phyloP scores from a whole-genome alignment of 2,113 vertebrate species.

The Tupaia chinensis region DNA sequence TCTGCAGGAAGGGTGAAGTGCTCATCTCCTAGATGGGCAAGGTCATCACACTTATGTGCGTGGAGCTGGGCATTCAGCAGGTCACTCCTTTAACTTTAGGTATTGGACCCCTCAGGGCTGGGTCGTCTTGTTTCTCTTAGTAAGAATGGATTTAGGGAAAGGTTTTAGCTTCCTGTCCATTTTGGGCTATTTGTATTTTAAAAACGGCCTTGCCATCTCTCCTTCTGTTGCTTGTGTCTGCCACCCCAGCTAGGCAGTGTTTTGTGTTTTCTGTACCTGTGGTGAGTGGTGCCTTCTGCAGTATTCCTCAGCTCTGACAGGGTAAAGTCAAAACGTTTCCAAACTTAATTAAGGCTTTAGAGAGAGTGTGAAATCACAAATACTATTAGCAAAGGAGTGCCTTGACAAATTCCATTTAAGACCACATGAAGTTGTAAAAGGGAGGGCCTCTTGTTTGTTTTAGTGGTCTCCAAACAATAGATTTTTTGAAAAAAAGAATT shows the following conservation, averaged over 20 bases:
- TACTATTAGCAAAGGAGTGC: neutral
- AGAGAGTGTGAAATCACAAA: neutral
- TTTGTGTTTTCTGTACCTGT: neutral
- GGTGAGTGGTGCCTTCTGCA: constrained; percentile 26
- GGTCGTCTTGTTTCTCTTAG: neutral
- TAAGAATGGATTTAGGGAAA: neutral
- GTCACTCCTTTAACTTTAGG: neutral
- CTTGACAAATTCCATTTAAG: neutral
- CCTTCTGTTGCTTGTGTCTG: constrained; percentile 1
- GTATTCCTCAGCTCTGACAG: constrained; percentile 43
- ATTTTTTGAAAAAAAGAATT: neutral
- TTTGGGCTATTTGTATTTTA: neutral
- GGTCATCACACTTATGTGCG: neutral
- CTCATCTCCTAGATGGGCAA: neutral
- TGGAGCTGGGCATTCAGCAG: neutral
- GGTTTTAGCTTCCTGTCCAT: constrained; percentile 23
- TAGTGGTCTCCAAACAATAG: constrained; percentile 3
- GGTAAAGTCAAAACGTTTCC: constrained; percentile 54
- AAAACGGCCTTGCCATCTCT: constrained; percentile 4
- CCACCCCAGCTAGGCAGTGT: neutral
- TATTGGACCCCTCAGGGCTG: neutral
- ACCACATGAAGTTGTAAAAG: neutral
- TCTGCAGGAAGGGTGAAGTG: neutral
- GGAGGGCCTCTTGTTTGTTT: neutral
- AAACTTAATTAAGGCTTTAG: constrained; percentile 19